Base-by-base conservation (phyloP, 2,113 vertebrate genomes). In the Toxotes chatareus region DNA sequence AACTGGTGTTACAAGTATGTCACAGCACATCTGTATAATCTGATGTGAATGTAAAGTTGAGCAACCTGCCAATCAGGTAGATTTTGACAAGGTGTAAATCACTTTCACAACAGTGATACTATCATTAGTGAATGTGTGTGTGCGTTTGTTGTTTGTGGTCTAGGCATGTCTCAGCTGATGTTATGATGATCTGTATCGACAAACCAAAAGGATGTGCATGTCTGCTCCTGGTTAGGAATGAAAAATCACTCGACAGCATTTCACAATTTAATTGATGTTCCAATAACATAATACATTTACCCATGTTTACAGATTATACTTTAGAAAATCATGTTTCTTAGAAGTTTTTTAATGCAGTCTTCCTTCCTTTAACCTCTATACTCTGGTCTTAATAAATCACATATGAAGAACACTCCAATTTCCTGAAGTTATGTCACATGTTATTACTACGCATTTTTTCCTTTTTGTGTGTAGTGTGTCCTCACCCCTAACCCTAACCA, bases 61-160 rank as follows among this genome's bases (percentile, higher is more conserved):
- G 64, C 73, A 89, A 88, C 88, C 73, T 70, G 87, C 42, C 86
- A 36, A 61, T 86, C 90, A 71, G 66, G 87, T 86, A 16, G 27
- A 67, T 69, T 62, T 40, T 67, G 80, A 66, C 69, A 71, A 62
- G n/a, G 44, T 81, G 42, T 79, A 34, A 82, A 76, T 8, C 21
- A 55, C 46, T 46, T 73, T 55, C 0, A 3, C 32, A 68, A 40
- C 16, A 12, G 21, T 44, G 63, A 73, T 70, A 6, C 36, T 59
- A 5, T 84, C 9, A 47, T 7, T 40, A 27, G 27, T 27, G 40
- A 23, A 19, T 16, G 40, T 36, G 47, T 75, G 63, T 76, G 69
- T 40, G 62, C 80, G 56, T 67, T n/a, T 51, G 32, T 42, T 78
- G 53, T 55, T 32, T 79, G 31, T 13, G 51, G 64, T 74, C 27